phyloP scores from a whole-genome alignment of 2,797 vertebrate genomes.

The Simalia tracyae region DNA sequence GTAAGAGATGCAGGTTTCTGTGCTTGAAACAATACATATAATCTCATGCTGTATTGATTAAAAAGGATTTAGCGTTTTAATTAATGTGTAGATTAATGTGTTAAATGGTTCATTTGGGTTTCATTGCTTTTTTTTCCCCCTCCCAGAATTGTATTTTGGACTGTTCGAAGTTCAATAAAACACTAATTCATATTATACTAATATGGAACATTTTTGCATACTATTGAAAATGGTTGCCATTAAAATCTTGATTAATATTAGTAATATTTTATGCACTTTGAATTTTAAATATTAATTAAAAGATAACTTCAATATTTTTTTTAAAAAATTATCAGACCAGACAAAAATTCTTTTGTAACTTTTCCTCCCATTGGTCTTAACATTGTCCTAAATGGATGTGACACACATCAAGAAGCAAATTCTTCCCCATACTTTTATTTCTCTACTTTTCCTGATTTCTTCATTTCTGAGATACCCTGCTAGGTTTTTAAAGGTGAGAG shows the following conservation, averaged over 20 bases:
- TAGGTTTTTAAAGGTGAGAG: constrained; percentile 24
- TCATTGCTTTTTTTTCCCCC: constrained; percentile 41
- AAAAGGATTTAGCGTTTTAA: constrained; percentile 72
- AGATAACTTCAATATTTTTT: constrained; percentile 30
- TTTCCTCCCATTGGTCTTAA: background rate
- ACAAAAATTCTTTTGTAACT: constrained; percentile 33
- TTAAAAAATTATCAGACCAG: constrained; percentile 24
- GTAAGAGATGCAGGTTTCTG: constrained; percentile 55
- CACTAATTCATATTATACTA: constrained; percentile 48
- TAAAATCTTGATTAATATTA: constrained; percentile 45
- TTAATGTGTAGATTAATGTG: constrained; percentile 58
- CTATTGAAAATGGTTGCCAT: constrained; percentile 47
- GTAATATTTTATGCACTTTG: constrained; percentile 47
- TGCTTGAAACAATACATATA: constrained; percentile 66
- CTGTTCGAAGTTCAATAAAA: constrained; percentile 42
- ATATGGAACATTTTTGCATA: constrained; percentile 37
- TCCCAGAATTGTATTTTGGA: constrained; percentile 20
- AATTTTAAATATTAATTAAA: no score
- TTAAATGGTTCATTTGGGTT: constrained; percentile 65
- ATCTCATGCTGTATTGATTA: constrained; percentile 66
- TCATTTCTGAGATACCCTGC: background rate
- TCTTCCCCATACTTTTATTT: background rate
- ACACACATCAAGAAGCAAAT: background rate
- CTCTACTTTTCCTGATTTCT: constrained; percentile 1
- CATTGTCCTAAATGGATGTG: background rate